Evolutionary conservation across 2,888 invertebrate genomes (phyloP), one percentile per base, ranked within the genome.

Genomic region (Ligdia adustata): DNA sequence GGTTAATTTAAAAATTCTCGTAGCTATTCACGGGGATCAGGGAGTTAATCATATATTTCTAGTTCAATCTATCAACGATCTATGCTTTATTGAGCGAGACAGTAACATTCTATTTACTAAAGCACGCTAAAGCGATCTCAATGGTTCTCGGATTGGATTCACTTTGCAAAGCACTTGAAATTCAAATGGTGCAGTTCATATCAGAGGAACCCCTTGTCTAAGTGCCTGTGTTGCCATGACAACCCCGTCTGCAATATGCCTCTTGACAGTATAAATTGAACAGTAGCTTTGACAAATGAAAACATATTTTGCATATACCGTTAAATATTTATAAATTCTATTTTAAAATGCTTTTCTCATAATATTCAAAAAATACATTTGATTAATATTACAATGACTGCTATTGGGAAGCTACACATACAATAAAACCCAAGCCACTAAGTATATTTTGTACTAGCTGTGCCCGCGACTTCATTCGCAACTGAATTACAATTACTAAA

Each of bases 141-240:
- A 75, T 72, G 63, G 76, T 64, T 72, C 42, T 74, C 60, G 68
- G 75, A 77, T 76, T 78, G 72, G 77, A 75, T 77, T 80, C 79
- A 72, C 84, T 87, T 89, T 88, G 86, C 87, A 85, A 83, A 87
- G 82, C 84, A 76, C 85, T 89, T 87, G 82, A 85, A 82, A 86
- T 86, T 88, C 87, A 84, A 88, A 88, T 85, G 79, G 77, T 82
- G 82, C 84, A 84, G 79, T 82, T 83, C 79, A 86, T 85, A 88
- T 85, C 66, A 76, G 75, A 76, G 69, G 72, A 75, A 74, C 78
- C 75, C 69, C 71, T 64, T 74, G 71, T 73, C 73, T 81, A 75
- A 81, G 82, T 78, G 74, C 72, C 72, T 70, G 51, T 63, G 80
- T 79, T 62, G 60, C 68, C 65, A 82, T 79, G 72, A 69, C 57